phyloP scores from a whole-genome alignment of 1,140 invertebrate genomes.

The Pogonognathellus flavescens region DNA sequence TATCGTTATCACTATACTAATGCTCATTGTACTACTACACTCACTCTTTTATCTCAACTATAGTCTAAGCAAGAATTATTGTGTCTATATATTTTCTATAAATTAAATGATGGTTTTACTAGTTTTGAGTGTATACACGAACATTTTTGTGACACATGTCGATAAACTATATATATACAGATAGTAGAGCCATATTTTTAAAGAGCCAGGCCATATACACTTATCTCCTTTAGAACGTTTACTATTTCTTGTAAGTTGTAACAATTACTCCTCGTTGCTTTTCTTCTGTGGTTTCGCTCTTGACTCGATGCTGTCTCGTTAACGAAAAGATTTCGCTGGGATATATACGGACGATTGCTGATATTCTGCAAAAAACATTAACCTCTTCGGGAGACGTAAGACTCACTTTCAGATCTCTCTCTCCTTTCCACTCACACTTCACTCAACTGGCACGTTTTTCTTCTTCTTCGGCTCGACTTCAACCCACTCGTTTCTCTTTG shows the following conservation, averaged over 20 bases:
- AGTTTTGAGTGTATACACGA: too few species aligned
- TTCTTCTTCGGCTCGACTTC: slow-evolving; percentile 9
- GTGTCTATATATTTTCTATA: not conserved
- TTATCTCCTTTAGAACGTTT: slow-evolving; percentile 26
- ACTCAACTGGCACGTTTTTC: slow-evolving; percentile 46
- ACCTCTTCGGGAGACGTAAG: not conserved
- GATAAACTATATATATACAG: not conserved
- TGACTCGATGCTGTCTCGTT: slow-evolving; percentile 39
- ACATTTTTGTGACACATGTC: not conserved
- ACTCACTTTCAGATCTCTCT: not conserved
- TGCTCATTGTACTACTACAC: not conserved
- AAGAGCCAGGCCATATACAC: not conserved
- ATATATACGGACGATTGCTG: not conserved
- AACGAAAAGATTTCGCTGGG: slow-evolving; percentile 13
- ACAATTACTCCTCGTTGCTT: slow-evolving; percentile 44
- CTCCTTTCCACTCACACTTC: not conserved
- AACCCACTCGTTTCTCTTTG: slow-evolving; percentile 9
- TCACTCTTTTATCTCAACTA: not conserved
- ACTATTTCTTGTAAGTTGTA: not conserved
- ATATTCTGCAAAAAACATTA: slow-evolving; percentile 32
- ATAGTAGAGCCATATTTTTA: not conserved
- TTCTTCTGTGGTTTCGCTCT: slow-evolving; percentile 7
- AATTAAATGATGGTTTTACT: not conserved
- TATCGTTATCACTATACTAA: not conserved
- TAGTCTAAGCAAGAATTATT: not conserved